A percentile compares a stretch with the other conserved stretches of the same genome.
These are phyloP conservation scores for Kradibia gibbosae DNA, from an alignment of 1,140 invertebrate genomes.

Conservation along the genomic window DNA sequence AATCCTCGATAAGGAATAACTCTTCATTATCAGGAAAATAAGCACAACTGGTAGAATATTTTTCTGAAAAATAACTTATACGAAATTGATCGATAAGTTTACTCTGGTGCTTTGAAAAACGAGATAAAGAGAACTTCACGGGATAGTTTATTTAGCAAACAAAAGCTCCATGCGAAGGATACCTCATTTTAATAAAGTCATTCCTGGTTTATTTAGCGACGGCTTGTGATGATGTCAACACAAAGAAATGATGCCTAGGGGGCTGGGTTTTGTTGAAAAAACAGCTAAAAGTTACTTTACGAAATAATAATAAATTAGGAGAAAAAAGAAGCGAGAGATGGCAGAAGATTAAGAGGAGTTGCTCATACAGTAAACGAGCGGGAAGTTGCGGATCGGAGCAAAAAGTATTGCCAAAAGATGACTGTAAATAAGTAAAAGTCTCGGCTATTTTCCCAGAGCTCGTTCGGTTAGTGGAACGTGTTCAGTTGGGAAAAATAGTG, in stretches of 20 bases:
- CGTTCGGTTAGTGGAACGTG: slow-evolving; percentile 55
- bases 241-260: slow-evolving; percentile 25
- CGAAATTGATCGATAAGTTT: neutral
- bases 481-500: slow-evolving; percentile 49
- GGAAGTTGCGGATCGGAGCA: neutral
- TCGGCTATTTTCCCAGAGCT: slow-evolving; percentile 59
- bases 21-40: too few species aligned
- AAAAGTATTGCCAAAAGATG: slow-evolving; percentile 42
- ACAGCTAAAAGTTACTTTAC: slow-evolving; percentile 18
- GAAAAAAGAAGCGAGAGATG: slow-evolving; percentile 54
- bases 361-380: neutral
- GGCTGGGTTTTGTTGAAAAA: slow-evolving; percentile 25
- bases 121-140: neutral
- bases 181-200: slow-evolving; percentile 26
- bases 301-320: slow-evolving; percentile 43
- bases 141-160: slow-evolving; percentile 20
- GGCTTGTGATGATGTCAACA: slow-evolving; percentile 11
- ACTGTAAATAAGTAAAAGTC: slow-evolving; percentile 61
- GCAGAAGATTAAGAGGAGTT: slow-evolving; percentile 53
- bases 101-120: neutral
- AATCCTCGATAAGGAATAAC: too few species aligned
- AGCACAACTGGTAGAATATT: too few species aligned
- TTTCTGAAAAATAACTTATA: neutral
- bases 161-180: neutral
- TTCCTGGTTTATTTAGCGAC: slow-evolving; percentile 19